These are phyloP conservation scores for Onychostoma macrolepis DNA, from an alignment of 2,113 vertebrate species.

Conservation along the genomic window DNA sequence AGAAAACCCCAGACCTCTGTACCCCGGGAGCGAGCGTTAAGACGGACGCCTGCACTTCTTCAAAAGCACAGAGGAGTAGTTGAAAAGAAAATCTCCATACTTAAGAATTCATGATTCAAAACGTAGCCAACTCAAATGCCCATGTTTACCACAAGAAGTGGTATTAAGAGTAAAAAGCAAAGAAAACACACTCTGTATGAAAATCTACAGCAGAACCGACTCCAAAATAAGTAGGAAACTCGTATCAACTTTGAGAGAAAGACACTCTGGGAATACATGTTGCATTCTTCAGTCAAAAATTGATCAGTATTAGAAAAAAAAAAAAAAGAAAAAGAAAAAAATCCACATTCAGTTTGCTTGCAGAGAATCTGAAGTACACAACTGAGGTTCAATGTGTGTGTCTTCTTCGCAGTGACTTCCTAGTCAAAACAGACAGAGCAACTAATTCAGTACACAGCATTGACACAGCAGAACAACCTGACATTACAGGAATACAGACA, in stretches of 20 bases:
- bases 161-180: slow-evolving; percentile 40
- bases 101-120: slow-evolving; percentile 49
- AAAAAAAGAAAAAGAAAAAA: no score
- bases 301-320: not conserved
- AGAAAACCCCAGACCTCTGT: slow-evolving; percentile 36
- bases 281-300: not conserved
- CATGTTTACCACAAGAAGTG: slow-evolving; percentile 40
- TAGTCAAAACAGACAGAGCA: slow-evolving; percentile 17
- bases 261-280: not conserved
- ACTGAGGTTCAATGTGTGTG: slow-evolving; percentile 11
- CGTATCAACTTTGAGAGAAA: not conserved
- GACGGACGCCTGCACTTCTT: slow-evolving; percentile 42
- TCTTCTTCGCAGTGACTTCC: not conserved
- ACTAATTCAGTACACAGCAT: slow-evolving; percentile 12
- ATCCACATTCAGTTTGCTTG: not conserved
- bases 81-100: slow-evolving; percentile 49
- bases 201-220: not conserved
- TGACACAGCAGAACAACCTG: slow-evolving; percentile 21
- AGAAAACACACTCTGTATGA: slow-evolving; percentile 18
- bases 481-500: slow-evolving; percentile 23
- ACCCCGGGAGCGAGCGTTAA: slow-evolving; percentile 30
- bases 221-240: not conserved
- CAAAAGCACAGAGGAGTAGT: slow-evolving; percentile 42
- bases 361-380: not conserved
- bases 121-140: slow-evolving; percentile 43